Evolutionary conservation across 2,888 invertebrate genomes (phyloP).

Genomic region (Stramonita haemastoma): DNA sequence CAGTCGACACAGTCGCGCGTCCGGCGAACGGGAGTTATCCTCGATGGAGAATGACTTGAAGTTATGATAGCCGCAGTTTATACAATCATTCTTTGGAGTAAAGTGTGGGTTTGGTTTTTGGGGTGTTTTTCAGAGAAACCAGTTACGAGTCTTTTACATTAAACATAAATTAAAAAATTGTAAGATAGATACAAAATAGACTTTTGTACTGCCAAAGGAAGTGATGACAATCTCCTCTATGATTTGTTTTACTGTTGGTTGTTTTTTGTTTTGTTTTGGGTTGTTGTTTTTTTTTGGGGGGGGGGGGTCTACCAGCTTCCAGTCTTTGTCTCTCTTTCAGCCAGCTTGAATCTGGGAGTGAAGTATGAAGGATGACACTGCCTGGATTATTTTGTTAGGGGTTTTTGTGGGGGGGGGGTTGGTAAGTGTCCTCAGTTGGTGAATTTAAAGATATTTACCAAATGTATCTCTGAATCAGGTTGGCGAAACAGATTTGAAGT

Average conservation of each 20-base stretch:
- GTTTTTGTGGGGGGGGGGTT: too few relatives aligned
- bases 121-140: too few relatives aligned
- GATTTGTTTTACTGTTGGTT: neutral
- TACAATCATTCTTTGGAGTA: neutral
- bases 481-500: too few relatives aligned
- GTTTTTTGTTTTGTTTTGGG: neutral
- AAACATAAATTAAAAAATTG: neutral
- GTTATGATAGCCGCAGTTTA: neutral
- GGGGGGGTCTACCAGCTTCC: too few relatives aligned
- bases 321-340: too few relatives aligned
- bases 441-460: too few relatives aligned
- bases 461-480: too few relatives aligned
- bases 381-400: too few relatives aligned
- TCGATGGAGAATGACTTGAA: neutral
- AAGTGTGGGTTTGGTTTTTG: neutral
- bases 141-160: neutral
- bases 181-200: neutral
- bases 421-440: too few relatives aligned
- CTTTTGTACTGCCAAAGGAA: neutral
- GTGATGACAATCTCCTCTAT: neutral
- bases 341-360: too few relatives aligned
- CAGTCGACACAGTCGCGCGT: constrained; percentile 14
- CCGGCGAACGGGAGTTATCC: constrained; percentile 19
- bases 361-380: too few relatives aligned
- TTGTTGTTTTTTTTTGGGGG: neutral